Base-by-base conservation (phyloP, 2,797 vertebrate species). In the Eurystomus glaucurus region DNA sequence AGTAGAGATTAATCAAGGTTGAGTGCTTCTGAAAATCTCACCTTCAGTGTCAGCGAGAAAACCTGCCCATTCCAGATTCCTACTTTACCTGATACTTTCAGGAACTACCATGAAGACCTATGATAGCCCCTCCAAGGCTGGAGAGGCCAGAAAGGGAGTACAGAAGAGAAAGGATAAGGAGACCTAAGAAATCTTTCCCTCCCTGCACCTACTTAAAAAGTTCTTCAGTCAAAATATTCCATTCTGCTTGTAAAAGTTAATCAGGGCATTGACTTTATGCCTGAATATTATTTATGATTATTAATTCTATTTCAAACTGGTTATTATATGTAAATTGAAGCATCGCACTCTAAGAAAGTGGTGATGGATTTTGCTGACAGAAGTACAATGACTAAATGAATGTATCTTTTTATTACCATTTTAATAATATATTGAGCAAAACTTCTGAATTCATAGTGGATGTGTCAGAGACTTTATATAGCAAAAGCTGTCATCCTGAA, bases 241-340 rank as follows among this genome's bases (percentile, higher is more conserved):
- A 66, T 70, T 89, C 29, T 57, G 39, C 55, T 85, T 83, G 31
- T 79, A 85, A 82, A 87, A 85, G 31, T 87, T 85, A 92, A 84
- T 75, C 57, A 61, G 52, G 43, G 33, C 55, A 87, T 64, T 90
- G 82, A 81, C 18, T 85, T 96, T 57, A 74, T 85, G 22, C 17
- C 50, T 84, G 68, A 77, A 69, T 81, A 11, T 85, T 91, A 96
- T 94, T 96, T 91, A 95, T 61, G 70, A 85, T 76, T 95, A 95
- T 93, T 90, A 95, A 93, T 87, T 95, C 58, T 81, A 89, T 87
- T 97, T 95, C 74, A 89, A 72, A 81, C 35, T 81, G 50, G n/a
- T 66, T 94, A 92, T 81, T 95, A 93, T 71, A 94, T 66, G 54
- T 85, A 96, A 95, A 97, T 96, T 90, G 91, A 80, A 94, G 26